Evolutionary conservation across 2,888 invertebrate genomes (phyloP).

Genomic region (Amphipyra tragopoginis): DNA sequence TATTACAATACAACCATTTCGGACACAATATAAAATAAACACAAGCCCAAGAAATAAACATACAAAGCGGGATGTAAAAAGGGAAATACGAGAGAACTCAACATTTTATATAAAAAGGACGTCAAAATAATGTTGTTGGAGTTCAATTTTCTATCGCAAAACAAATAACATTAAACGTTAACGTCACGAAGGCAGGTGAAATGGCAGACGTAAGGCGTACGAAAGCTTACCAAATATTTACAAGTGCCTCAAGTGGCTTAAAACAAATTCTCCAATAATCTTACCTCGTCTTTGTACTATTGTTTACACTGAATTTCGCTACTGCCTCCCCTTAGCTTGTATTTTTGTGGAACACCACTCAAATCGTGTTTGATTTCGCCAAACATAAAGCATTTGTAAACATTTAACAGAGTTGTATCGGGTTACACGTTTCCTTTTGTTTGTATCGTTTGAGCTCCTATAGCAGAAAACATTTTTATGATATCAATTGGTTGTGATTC

Average conservation of each 20-base stretch:
- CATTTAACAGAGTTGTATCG: constrained; percentile 84
- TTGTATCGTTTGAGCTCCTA: constrained; percentile 63
- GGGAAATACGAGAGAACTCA: constrained; percentile 34
- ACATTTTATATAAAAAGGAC: constrained; percentile 55
- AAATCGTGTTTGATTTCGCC: constrained; percentile 87
- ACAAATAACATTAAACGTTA: constrained; percentile 80
- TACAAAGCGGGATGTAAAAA: constrained; percentile 18
- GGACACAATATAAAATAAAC: constrained; percentile 22
- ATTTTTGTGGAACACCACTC: constrained; percentile 86
- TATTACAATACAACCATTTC: constrained; percentile 23
- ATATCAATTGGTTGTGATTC: constrained; percentile 57
- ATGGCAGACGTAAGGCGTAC: constrained; percentile 73
- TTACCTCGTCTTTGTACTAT: constrained; percentile 81
- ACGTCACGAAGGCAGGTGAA: constrained; percentile 77
- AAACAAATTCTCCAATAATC: constrained; percentile 89
- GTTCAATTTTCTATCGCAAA: constrained; percentile 63
- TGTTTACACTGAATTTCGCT: constrained; percentile 86
- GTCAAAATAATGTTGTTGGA: constrained; percentile 58
- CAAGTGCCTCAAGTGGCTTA: constrained; percentile 86
- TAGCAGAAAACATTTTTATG: constrained; percentile 52
- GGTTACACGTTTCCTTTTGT: constrained; percentile 83
- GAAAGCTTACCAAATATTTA: constrained; percentile 88
- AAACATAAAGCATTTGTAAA: constrained; percentile 87
- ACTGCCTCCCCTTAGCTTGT: constrained; percentile 75
- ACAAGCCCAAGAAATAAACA: constrained; percentile 28